These are phyloP conservation scores for Dendroctonus ponderosae DNA, from an alignment of 1,140 invertebrate genomes.

Conservation along the genomic window DNA sequence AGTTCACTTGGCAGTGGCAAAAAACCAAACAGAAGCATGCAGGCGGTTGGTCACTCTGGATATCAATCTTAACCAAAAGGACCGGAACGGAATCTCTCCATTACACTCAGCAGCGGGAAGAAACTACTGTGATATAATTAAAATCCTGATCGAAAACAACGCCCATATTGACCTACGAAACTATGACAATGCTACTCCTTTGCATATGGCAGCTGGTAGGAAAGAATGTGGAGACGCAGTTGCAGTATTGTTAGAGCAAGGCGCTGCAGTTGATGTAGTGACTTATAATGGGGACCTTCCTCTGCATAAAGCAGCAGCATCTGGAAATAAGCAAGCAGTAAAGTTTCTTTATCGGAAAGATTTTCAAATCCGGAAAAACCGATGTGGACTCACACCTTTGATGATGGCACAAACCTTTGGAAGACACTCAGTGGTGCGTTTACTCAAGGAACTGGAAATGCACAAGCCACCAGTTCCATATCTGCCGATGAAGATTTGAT, in stretches of 20 bases:
- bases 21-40: slow-evolving; percentile 21
- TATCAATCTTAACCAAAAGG: slow-evolving; percentile 26
- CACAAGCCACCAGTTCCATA: neutral
- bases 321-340: slow-evolving; percentile 30
- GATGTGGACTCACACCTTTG: slow-evolving; percentile 22
- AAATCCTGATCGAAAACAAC: slow-evolving; percentile 31
- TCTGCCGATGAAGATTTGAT: neutral
- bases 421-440: slow-evolving; percentile 13
- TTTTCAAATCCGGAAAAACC: slow-evolving; percentile 23
- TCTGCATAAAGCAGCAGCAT: slow-evolving; percentile 34
- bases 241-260: slow-evolving; percentile 28
- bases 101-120: slow-evolving; percentile 35
- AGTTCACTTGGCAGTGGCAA: slow-evolving; percentile 29
- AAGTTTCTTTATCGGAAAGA: slow-evolving; percentile 26
- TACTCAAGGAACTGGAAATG: slow-evolving; percentile 17
- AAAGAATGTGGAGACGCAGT: slow-evolving; percentile 21
- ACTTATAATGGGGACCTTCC: slow-evolving; percentile 37
- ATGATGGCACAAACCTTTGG: slow-evolving; percentile 29
- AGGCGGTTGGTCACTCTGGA: slow-evolving; percentile 18
- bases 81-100: slow-evolving; percentile 30
- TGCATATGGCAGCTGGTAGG: slow-evolving; percentile 34
- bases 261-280: slow-evolving; percentile 5
- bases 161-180: slow-evolving; percentile 34
- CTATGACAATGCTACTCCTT: slow-evolving; percentile 36
- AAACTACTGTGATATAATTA: slow-evolving; percentile 19